phyloP scores from a whole-genome alignment of 2,797 vertebrate species.

The Phyllotis vaccarum region DNA sequence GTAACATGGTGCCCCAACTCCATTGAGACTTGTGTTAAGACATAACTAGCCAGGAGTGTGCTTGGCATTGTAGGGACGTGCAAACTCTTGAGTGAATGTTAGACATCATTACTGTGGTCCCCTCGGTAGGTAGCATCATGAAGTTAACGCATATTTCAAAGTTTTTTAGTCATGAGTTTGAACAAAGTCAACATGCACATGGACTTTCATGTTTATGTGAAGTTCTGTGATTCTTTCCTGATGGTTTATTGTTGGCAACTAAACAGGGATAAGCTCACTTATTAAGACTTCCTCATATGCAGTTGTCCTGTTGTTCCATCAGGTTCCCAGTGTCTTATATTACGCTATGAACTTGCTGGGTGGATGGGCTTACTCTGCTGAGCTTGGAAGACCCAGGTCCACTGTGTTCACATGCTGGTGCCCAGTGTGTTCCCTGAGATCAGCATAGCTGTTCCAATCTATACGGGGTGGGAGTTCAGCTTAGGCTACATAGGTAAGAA shows the following conservation, averaged over 20 bases:
- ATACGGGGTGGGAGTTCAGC: accelerated
- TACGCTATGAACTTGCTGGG: not conserved
- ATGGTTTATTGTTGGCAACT: not conserved
- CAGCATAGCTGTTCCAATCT: not conserved
- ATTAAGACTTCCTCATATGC: not conserved
- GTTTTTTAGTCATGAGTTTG: not conserved
- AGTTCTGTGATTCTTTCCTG: not conserved
- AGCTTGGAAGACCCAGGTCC: not conserved
- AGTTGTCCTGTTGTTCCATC: not conserved
- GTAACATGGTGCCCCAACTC: not conserved
- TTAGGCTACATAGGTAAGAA: accelerated
- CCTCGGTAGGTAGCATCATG: accelerated
- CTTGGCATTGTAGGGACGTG: too few relatives aligned
- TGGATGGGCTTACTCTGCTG: too few relatives aligned
- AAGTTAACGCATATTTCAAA: not conserved
- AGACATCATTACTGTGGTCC: accelerated
- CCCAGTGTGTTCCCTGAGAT: accelerated
- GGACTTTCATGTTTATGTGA: not conserved
- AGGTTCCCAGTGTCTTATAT: not conserved
- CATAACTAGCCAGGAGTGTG: too few relatives aligned
- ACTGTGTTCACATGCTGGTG: accelerated
- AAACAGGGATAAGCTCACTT: accelerated
- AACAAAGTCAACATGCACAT: not conserved
- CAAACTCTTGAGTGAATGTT: not conserved
- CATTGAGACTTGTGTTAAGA: not conserved